A percentile compares a stretch with the other conserved stretches of the same genome.
Evolutionary conservation across 2,888 invertebrate species (phyloP).

Genomic region (Andrena flavipes): DNA sequence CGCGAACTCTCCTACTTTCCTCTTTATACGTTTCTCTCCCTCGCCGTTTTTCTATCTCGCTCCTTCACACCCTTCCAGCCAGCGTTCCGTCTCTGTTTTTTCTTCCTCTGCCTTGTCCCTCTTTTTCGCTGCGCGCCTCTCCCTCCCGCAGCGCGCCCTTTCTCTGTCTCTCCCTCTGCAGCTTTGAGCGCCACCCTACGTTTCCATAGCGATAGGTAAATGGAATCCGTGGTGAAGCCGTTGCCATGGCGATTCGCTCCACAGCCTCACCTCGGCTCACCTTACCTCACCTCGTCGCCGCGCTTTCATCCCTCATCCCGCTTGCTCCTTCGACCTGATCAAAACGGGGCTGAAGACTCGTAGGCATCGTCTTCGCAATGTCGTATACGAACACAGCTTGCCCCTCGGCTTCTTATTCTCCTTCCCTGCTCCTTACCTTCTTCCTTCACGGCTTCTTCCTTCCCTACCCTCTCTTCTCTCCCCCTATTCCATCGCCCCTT

Average conservation of each 20-base stretch:
- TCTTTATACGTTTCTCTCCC: constrained; percentile 56
- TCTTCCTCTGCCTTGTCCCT: constrained; percentile 34
- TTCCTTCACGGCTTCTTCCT: not conserved
- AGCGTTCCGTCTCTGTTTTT: constrained; percentile 29
- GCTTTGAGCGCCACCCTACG: constrained; percentile 83
- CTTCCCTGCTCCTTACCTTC: constrained; percentile 30
- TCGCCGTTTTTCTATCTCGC: constrained; percentile 55
- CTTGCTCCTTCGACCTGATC: constrained; percentile 72
- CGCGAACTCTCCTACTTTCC: constrained; percentile 52
- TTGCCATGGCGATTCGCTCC: constrained; percentile 83
- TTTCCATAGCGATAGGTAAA: constrained; percentile 85
- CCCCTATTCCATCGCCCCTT: constrained; percentile 21
- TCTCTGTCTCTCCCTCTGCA: constrained; percentile 68
- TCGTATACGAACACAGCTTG: constrained; percentile 64
- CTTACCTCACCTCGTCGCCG: constrained; percentile 74
- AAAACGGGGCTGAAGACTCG: constrained; percentile 72
- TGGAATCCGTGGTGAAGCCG: constrained; percentile 84
- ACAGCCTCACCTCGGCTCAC: constrained; percentile 76
- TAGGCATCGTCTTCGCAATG: constrained; percentile 65
- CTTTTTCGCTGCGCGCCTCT: constrained; percentile 9
- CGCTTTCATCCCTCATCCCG: constrained; percentile 70
- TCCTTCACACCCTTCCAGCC: constrained; percentile 49
- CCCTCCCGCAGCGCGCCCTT: constrained; percentile 55
- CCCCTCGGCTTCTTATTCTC: constrained; percentile 49
- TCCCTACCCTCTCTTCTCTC: not conserved